phyloP scores from a whole-genome alignment of 2,113 vertebrate species.

The Ranitomeya imitator region DNA sequence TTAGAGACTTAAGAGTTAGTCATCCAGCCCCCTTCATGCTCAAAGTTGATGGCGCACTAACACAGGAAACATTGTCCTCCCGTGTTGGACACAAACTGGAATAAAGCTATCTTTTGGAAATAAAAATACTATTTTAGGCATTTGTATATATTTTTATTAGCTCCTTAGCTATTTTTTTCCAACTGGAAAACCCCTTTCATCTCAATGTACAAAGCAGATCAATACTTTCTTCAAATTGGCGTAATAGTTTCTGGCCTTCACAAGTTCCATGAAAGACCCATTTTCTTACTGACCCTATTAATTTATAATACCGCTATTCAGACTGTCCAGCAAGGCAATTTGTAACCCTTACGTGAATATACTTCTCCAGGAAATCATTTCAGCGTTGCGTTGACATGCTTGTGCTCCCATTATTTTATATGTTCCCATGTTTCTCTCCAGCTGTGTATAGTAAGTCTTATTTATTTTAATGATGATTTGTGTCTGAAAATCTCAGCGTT shows the following conservation, averaged over 20 bases:
- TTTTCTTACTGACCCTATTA: background rate
- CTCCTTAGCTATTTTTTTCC: too few relatives aligned
- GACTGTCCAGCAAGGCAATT: too few relatives aligned
- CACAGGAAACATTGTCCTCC: too few relatives aligned
- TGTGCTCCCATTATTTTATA: background rate
- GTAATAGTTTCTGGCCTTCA: background rate
- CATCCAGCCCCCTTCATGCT: too few relatives aligned
- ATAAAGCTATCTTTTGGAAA: too few relatives aligned
- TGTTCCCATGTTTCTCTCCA: background rate
- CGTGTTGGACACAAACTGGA: too few relatives aligned
- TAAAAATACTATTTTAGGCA: too few relatives aligned
- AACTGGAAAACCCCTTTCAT: background rate
- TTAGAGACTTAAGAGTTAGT: too few relatives aligned
- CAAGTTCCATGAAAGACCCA: background rate
- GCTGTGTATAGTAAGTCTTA: background rate
- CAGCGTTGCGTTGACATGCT: background rate
- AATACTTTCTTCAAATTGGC: background rate
- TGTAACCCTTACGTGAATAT: too few relatives aligned
- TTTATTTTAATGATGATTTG: slow-evolving; percentile 9
- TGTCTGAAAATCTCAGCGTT: background rate
- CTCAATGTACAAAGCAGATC: background rate
- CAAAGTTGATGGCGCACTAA: too few relatives aligned
- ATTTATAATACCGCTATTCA: background rate
- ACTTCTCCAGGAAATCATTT: background rate
- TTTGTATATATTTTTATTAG: too few relatives aligned